Evolutionary conservation across 2,797 vertebrate genomes (phyloP).

Genomic region (Neostethus bicornis): DNA sequence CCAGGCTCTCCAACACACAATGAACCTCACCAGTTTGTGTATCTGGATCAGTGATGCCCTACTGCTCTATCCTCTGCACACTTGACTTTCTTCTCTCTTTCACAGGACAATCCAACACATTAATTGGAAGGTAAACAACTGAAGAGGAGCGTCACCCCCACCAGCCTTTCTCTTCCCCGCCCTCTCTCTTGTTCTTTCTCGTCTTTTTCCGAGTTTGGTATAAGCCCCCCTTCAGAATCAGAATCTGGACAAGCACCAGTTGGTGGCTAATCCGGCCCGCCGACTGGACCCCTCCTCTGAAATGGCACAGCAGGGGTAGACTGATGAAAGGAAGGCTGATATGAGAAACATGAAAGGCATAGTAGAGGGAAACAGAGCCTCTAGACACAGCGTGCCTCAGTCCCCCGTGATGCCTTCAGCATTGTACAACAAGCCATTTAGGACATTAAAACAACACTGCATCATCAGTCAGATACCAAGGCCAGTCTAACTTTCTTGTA

Average conservation of each 20-base stretch:
- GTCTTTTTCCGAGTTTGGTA: slow-evolving; percentile 57
- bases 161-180: slow-evolving; percentile 49
- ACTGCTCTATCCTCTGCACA: slow-evolving; percentile 38
- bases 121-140: slow-evolving; percentile 78
- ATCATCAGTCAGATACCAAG: slow-evolving; percentile 29
- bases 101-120: slow-evolving; percentile 55
- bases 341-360: slow-evolving; percentile 74
- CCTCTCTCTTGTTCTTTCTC: slow-evolving; percentile 42
- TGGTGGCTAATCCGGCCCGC: slow-evolving; percentile 76
- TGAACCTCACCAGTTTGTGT: slow-evolving; percentile 32
- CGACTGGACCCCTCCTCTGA: slow-evolving; percentile 72
- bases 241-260: slow-evolving; percentile 80
- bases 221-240: slow-evolving; percentile 72
- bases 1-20: slow-evolving; percentile 16
- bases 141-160: slow-evolving; percentile 56
- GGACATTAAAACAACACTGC: slow-evolving; percentile 49
- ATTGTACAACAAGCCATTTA: slow-evolving; percentile 66
- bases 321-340: slow-evolving; percentile 75
- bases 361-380: slow-evolving; percentile 65
- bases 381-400: slow-evolving; percentile 60
- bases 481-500: slow-evolving; percentile 34
- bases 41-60: slow-evolving; percentile 43
- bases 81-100: slow-evolving; percentile 62
- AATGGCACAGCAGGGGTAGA: slow-evolving; percentile 68
- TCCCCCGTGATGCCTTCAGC: slow-evolving; percentile 55